A percentile compares a stretch with the other conserved stretches of the same genome.
Conservation (phyloP, 1,140 invertebrate species). For the Andricus grossulariae region DNA sequence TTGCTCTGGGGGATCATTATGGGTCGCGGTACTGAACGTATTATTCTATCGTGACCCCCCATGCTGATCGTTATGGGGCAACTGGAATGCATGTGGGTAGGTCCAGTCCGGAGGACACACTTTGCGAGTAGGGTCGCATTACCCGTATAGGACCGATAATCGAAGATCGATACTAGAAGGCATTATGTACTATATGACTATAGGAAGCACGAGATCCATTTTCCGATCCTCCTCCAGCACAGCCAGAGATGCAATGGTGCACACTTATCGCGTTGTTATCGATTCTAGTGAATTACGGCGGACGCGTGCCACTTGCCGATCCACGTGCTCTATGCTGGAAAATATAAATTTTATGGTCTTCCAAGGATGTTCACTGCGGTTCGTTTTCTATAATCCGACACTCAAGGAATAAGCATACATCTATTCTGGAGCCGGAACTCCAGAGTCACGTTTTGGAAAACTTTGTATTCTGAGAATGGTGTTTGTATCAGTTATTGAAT, state of each 20-base stretch:
- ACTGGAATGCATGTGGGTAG: background rate
- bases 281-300: slow-evolving; percentile 54
- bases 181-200: slow-evolving; percentile 47
- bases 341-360: slow-evolving; percentile 27
- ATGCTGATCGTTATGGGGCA: slow-evolving; percentile 7
- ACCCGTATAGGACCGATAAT: slow-evolving; percentile 46
- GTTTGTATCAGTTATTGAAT: too few relatives aligned
- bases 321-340: slow-evolving; percentile 24
- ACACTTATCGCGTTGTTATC: slow-evolving; percentile 57
- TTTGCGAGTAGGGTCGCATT: slow-evolving; percentile 11
- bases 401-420: background rate
- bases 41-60: background rate
- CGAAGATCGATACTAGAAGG: slow-evolving; percentile 53
- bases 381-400: slow-evolving; percentile 20
- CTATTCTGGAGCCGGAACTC: background rate
- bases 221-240: slow-evolving; percentile 49
- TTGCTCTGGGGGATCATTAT: slow-evolving; percentile 8
- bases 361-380: slow-evolving; percentile 1
- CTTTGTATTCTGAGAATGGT: too few relatives aligned
- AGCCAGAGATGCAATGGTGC: slow-evolving; percentile 36
- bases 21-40: slow-evolving; percentile 20
- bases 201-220: slow-evolving; percentile 48
- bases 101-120: background rate
- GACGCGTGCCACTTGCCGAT: slow-evolving; percentile 50
- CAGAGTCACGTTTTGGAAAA: too few relatives aligned